These are phyloP conservation scores for Phaetusa simplex DNA, from an alignment of 2,113 vertebrate genomes.

Conservation along the genomic window DNA sequence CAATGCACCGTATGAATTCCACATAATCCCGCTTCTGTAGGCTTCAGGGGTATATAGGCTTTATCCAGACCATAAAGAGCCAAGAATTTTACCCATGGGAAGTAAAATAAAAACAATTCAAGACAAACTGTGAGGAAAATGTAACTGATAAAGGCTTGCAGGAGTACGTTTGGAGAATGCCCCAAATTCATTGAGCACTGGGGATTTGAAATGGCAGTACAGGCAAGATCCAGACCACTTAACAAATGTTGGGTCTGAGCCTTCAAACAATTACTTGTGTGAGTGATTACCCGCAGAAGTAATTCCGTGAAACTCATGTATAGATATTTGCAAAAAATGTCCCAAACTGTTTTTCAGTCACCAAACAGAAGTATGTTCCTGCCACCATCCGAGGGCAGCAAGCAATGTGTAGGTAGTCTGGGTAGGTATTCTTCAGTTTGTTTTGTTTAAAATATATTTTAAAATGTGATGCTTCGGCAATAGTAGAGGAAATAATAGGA, in stretches of 20 bases:
- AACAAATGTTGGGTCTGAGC: not conserved
- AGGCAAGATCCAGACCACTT: not conserved
- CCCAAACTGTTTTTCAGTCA: not conserved
- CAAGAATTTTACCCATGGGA: constrained; percentile 48
- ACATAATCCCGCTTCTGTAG: constrained; percentile 40
- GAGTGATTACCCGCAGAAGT: not conserved
- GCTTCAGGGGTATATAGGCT: not conserved
- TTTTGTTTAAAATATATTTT: constrained; percentile 6
- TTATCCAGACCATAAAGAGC: not conserved
- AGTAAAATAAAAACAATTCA: constrained; percentile 47
- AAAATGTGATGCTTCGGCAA: not conserved
- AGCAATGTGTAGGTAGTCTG: not conserved
- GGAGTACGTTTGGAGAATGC: not conserved
- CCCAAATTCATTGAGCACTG: not conserved
- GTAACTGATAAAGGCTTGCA: not conserved
- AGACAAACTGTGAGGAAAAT: constrained; percentile 25
- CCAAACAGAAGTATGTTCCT: not conserved
- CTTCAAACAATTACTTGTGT: not conserved
- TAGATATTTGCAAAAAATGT: constrained; percentile 2
- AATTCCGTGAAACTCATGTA: not conserved
- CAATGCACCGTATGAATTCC: not conserved
- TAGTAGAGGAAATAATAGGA: constrained; percentile 7
- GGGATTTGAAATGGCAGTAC: not conserved
- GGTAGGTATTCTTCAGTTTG: not conserved
- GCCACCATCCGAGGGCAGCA: not conserved